A percentile compares a stretch with the other conserved stretches of the same genome.
Conservation (phyloP, 2,888 invertebrate genomes). For the Apantesis nais region DNA sequence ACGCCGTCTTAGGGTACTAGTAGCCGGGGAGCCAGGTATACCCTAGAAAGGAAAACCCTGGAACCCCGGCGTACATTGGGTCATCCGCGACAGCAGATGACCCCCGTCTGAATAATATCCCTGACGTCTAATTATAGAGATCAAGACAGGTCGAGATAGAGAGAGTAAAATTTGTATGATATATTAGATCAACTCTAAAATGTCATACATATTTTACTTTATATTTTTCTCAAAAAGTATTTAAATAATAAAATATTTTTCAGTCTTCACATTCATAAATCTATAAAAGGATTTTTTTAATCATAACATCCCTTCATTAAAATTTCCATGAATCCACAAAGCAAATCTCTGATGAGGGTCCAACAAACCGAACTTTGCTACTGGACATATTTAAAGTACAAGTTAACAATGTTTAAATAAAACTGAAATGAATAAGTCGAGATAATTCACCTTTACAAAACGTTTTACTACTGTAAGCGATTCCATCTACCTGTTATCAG, state of each 20-base stretch:
- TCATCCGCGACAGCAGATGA: too few species aligned
- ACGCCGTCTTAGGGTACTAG: too few species aligned
- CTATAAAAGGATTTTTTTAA: conserved; percentile 9
- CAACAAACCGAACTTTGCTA: conserved; percentile 11
- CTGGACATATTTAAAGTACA: conserved; percentile 26
- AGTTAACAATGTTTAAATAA: conserved; percentile 29
- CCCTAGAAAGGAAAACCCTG: too few species aligned
- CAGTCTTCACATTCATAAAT: not conserved
- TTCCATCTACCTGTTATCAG: conserved; percentile 27
- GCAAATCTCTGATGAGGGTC: conserved; percentile 16
- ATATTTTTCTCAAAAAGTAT: not conserved
- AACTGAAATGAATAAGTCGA: conserved; percentile 29
- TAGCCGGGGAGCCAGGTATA: too few species aligned
- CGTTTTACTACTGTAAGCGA: conserved; percentile 29
- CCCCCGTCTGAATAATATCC: too few species aligned
- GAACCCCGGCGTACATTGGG: too few species aligned
- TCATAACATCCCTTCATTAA: conserved; percentile 28
- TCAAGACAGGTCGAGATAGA: too few species aligned
- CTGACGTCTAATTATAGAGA: too few species aligned
- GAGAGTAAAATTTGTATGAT: too few species aligned
- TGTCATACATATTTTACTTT: too few species aligned
- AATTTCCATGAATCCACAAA: conserved; percentile 31
- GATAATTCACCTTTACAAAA: conserved; percentile 27
- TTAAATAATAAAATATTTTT: not conserved
- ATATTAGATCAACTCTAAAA: too few species aligned